Percentiles rank a stretch among this genome's conserved stretches.
These are phyloP conservation scores for Heliconius congener DNA, from an alignment of 1,140 invertebrate genomes.

Conservation along the genomic window DNA sequence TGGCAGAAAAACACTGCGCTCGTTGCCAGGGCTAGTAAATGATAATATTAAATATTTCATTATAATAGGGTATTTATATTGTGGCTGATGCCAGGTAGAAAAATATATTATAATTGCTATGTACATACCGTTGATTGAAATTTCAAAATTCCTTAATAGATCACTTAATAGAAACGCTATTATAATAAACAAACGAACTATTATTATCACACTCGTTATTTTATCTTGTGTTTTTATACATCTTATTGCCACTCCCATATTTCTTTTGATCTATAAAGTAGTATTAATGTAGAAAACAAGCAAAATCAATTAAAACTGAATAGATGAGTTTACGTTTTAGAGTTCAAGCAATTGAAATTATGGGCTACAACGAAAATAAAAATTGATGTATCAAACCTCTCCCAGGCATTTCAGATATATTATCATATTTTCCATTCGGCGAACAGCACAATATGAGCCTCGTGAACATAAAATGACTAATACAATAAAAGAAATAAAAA, in stretches of 20 bases:
- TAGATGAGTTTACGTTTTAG: no score
- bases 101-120: no score
- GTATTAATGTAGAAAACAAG: no score
- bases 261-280: background rate
- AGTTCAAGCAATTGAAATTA: no score
- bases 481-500: background rate
- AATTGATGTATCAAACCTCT: background rate
- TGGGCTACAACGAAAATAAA: no score
- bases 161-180: background rate
- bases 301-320: no score
- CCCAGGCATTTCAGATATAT: background rate
- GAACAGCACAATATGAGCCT: background rate
- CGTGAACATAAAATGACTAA: background rate
- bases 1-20: no score
- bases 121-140: background rate
- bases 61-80: no score
- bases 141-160: background rate
- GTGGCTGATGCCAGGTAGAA: no score
- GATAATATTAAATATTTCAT: no score
- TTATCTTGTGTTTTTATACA: background rate
- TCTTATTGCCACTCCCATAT: background rate
- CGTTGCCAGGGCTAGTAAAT: no score
- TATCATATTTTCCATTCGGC: background rate
- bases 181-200: background rate
- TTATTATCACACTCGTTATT: background rate